Percentiles rank a stretch among this genome's conserved stretches.
phyloP scores from a whole-genome alignment of 2,797 vertebrate genomes.

The Enteromius argenteus region DNA sequence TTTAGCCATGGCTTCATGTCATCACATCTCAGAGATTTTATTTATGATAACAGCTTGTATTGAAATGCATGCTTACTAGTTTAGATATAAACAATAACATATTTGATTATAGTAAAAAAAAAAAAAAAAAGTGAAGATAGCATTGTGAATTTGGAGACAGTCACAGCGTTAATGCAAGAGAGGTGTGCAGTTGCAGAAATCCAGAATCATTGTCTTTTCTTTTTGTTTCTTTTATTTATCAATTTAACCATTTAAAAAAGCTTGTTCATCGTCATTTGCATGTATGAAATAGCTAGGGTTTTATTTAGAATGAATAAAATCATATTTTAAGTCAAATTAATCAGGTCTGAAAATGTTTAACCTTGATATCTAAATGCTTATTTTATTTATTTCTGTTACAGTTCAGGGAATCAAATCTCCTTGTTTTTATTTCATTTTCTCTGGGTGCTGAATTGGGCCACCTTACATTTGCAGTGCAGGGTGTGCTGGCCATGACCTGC shows the following conservation, averaged over 20 bases:
- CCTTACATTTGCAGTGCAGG: constrained; percentile 30
- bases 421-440: constrained; percentile 28
- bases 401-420: constrained; percentile 16
- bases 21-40: neutral
- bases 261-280: neutral
- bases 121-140: neutral
- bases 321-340: neutral
- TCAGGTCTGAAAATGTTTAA: constrained; percentile 1
- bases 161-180: neutral
- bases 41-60: neutral
- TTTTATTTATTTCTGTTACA: constrained; percentile 6
- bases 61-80: neutral
- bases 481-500: constrained; percentile 72
- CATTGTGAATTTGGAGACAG: neutral
- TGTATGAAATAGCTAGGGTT: neutral
- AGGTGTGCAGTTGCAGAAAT: neutral
- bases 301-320: neutral
- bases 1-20: neutral
- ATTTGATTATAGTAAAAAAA: constrained; percentile 6
- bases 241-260: neutral
- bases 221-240: neutral
- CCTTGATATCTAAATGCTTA: constrained; percentile 10
- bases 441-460: constrained; percentile 17
- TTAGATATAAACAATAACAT: neutral
- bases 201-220: neutral